Conservation (phyloP, 2,888 invertebrate genomes). For the Parnassius orleans region DNA sequence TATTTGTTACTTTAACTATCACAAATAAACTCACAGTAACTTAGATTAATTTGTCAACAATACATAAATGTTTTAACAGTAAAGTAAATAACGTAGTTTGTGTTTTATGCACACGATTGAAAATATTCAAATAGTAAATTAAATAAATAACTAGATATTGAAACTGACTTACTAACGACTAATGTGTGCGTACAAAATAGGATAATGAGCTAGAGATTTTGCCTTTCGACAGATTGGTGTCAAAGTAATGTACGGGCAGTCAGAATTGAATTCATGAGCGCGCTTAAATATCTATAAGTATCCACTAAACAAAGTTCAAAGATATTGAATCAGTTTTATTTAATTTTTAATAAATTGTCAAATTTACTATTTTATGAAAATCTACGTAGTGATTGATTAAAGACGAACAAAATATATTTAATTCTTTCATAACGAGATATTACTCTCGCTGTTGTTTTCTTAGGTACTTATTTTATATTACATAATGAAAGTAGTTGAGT, state of each 20-base stretch:
- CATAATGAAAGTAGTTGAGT: neutral
- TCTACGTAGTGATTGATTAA: too few species aligned
- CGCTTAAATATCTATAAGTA: slow-evolving; percentile 10
- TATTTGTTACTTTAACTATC: slow-evolving; percentile 19
- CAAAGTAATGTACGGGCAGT: slow-evolving; percentile 40
- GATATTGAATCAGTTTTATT: too few species aligned
- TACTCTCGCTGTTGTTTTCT: neutral
- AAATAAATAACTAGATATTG: slow-evolving; percentile 41
- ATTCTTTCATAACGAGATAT: too few species aligned
- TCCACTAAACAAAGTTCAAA: too few species aligned
- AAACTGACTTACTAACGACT: slow-evolving; percentile 40
- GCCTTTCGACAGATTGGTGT: slow-evolving; percentile 54
- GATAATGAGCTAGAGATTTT: slow-evolving; percentile 56
- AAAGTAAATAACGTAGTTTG: slow-evolving; percentile 3
- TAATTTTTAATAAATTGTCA: too few species aligned
- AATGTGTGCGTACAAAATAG: slow-evolving; percentile 65
- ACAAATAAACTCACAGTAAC: too few species aligned
- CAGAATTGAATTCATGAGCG: slow-evolving; percentile 41
- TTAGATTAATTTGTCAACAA: slow-evolving; percentile 9
- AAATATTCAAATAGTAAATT: slow-evolving; percentile 16
- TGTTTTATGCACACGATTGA: slow-evolving; percentile 6
- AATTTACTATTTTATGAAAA: too few species aligned
- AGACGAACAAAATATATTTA: too few species aligned
- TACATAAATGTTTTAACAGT: neutral
- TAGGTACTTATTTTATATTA: neutral